These are phyloP conservation scores for Hylaea fasciaria DNA, from an alignment of 2,888 invertebrate genomes.

Conservation along the genomic window DNA sequence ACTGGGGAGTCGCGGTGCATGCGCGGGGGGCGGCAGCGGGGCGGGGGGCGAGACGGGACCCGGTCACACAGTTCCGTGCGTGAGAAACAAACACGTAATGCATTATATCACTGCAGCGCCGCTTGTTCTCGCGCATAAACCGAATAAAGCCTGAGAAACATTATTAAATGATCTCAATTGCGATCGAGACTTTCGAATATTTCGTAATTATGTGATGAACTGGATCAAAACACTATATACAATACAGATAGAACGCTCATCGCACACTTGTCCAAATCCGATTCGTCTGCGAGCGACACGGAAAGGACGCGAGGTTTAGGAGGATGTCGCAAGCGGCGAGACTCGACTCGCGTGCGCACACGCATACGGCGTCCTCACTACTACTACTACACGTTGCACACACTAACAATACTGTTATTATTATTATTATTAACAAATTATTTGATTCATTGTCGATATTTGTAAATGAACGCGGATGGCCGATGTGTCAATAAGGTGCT, in stretches of 20 bases:
- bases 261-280: too few relatives aligned
- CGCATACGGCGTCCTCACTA: too few relatives aligned
- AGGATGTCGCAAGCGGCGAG: background rate
- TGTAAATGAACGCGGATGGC: background rate
- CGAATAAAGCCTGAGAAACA: constrained; percentile 1
- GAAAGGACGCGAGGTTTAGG: too few relatives aligned
- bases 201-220: background rate
- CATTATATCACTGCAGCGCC: constrained; percentile 13
- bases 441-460: too few relatives aligned
- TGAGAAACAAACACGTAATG: constrained; percentile 21
- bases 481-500: constrained; percentile 5
- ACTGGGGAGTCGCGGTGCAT: too few relatives aligned
- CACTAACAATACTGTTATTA: too few relatives aligned
- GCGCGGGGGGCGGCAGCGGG: too few relatives aligned
- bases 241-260: too few relatives aligned
- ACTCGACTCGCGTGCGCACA: background rate
- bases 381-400: too few relatives aligned
- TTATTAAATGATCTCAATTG: constrained; percentile 8
- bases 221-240: too few relatives aligned
- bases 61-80: constrained; percentile 15
- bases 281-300: too few relatives aligned
- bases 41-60: background rate
- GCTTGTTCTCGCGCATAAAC: background rate
- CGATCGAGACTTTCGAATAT: constrained; percentile 8
- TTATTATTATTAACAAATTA: too few relatives aligned